A percentile compares a stretch with the other conserved stretches of the same genome.
Evolutionary conservation across 2,888 invertebrate genomes (phyloP).

Genomic region (Aplocera efformata): DNA sequence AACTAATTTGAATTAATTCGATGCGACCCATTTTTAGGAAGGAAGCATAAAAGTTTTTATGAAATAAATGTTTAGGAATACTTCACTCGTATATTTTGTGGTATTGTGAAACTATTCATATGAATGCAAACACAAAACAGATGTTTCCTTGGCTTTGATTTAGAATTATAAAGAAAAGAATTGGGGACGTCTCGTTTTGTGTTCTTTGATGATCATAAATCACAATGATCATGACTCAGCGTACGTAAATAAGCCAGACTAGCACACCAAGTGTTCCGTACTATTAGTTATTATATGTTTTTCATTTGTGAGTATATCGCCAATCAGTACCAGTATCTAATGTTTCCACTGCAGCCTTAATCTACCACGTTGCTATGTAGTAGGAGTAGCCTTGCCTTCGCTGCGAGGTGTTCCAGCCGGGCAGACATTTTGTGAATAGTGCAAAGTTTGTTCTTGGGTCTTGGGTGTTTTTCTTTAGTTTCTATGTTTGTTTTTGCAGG

Average conservation of each 20-base stretch:
- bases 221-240: conserved; percentile 18
- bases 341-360: too few relatives aligned
- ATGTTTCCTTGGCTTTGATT: conserved; percentile 54
- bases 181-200: conserved; percentile 34
- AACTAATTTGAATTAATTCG: conserved; percentile 69
- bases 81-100: conserved; percentile 44
- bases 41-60: conserved; percentile 57
- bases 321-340: too few relatives aligned
- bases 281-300: too few relatives aligned
- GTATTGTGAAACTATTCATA: conserved; percentile 39
- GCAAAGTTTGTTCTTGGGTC: too few relatives aligned
- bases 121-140: conserved; percentile 48
- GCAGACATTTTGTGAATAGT: too few relatives aligned
- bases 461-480: too few relatives aligned
- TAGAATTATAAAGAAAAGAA: conserved; percentile 37
- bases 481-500: too few relatives aligned
- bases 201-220: conserved; percentile 27
- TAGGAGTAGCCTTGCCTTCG: too few relatives aligned
- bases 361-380: too few relatives aligned
- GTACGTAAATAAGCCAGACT: conserved; percentile 19
- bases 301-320: too few relatives aligned
- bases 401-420: too few relatives aligned
- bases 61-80: conserved; percentile 44
- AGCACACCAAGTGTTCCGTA: too few relatives aligned
- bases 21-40: conserved; percentile 53